Evolutionary conservation across 1,140 invertebrate species (phyloP), one percentile per base, ranked within the genome.

Genomic region (Neomicropteryx cornuta): DNA sequence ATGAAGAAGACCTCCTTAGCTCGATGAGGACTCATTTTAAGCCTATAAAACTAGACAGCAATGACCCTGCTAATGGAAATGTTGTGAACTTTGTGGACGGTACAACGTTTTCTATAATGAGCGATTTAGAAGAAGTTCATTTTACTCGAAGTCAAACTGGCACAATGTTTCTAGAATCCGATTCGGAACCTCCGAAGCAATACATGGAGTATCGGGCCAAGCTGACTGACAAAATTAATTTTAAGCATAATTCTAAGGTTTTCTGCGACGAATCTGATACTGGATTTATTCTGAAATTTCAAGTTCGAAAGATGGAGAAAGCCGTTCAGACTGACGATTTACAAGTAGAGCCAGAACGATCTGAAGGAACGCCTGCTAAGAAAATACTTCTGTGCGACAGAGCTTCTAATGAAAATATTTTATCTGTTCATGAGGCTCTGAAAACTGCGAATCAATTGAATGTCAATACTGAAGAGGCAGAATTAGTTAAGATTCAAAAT

Each of bases 1-100:
- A 71, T 24, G 69, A 80, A 18, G 81, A 85, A 54, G 77, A 82
- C 57, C 56, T 84, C 34, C 60, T 84, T 18, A 81, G 75, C 10
- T 83, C 81, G 2, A 63, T 73, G 36, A 71, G 74, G 32, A 83
- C 81, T 33, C 82, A 85, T 58, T 87, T 87, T 64, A 72, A 73
- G 39, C 83, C 83, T 3, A 86, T 86, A 43, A 73, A 73, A 50
- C 60, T 68, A 42, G 72, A 73, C 17, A 57, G 45, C 39, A 54
- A 60, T 4, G 71, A 74, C 36, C 61, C 63, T 29, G 51, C 65
- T 30, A 68, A 71, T 14, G 60, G 67, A 28, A 48, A 52, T 20
- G 43, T 47, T 19, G 38, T 57, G 5, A 49, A 58, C 32, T 75
- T 73, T 55, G 72, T 71, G 24, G 77, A 82, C 54, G 79, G 79